A percentile compares a stretch with the other conserved stretches of the same genome.
phyloP scores from a whole-genome alignment of 2,113 vertebrate species.

The Antechinus stuartii region DNA sequence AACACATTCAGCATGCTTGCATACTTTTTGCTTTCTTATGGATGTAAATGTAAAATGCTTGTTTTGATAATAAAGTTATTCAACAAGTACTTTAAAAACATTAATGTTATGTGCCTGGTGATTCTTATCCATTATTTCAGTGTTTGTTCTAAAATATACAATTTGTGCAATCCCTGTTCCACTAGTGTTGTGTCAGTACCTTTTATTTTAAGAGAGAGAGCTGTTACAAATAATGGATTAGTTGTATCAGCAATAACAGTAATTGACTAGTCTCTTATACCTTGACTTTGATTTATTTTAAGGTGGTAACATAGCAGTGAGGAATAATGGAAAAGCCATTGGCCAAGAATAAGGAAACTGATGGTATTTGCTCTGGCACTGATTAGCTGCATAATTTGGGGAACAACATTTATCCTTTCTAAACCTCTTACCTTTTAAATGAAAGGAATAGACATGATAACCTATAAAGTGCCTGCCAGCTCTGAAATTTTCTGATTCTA shows the following conservation, averaged over 20 bases:
- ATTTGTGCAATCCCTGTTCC: not conserved
- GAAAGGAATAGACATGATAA: not conserved
- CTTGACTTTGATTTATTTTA: constrained; percentile 36
- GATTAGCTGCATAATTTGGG: not conserved
- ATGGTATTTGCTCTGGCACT: not conserved
- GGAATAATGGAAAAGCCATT: not conserved
- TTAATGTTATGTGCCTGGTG: constrained; percentile 53
- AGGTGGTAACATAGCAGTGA: not conserved
- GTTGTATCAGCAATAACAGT: constrained; percentile 14
- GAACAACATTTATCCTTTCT: not conserved
- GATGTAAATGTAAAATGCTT: constrained; percentile 69
- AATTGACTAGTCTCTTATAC: constrained; percentile 36
- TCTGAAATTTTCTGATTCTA: not conserved
- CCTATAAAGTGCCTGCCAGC: not conserved
- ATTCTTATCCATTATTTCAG: constrained; percentile 63
- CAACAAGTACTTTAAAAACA: constrained; percentile 42
- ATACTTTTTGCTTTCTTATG: constrained; percentile 75
- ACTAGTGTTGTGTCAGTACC: constrained; percentile 46
- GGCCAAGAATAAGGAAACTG: not conserved
- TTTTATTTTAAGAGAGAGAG: constrained; percentile 73
- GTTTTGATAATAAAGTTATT: constrained; percentile 63
- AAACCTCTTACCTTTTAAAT: not conserved
- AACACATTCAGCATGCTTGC: constrained; percentile 88
- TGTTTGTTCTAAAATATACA: constrained; percentile 65
- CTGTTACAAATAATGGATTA: constrained; percentile 45